phyloP scores from a whole-genome alignment of 2,888 invertebrate genomes.

The Erebia aethiops region DNA sequence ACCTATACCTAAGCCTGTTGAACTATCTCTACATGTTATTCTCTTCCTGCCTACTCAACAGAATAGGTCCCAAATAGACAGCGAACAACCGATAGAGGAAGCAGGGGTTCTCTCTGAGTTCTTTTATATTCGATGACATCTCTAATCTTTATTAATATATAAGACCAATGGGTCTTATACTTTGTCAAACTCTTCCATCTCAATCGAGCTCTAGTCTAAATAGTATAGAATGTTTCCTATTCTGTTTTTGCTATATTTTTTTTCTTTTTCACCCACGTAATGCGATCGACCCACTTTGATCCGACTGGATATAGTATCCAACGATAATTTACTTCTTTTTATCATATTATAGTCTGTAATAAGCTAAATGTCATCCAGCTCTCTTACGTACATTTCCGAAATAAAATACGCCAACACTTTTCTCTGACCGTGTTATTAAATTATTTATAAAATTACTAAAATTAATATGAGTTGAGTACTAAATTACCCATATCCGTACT shows the following conservation, averaged over 20 bases:
- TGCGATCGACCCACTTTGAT: slow-evolving; percentile 32
- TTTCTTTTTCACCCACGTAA: slow-evolving; percentile 29
- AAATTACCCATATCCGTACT: neutral
- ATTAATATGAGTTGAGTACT: neutral
- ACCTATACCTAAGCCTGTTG: too few species aligned
- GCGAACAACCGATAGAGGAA: too few species aligned
- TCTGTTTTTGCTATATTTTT: slow-evolving; percentile 12
- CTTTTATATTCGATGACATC: too few species aligned
- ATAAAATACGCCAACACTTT: slow-evolving; percentile 6
- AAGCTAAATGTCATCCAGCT: neutral
- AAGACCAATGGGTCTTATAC: neutral
- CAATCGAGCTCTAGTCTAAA: neutral
- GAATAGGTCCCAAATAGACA: too few species aligned
- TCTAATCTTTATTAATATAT: too few species aligned
- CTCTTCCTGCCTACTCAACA: too few species aligned
- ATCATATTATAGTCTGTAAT: slow-evolving; percentile 10
- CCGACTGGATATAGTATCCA: slow-evolving; percentile 15
- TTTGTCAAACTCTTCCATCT: neutral
- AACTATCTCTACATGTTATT: too few species aligned
- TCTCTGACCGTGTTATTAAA: slow-evolving; percentile 10
- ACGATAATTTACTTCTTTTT: slow-evolving; percentile 4
- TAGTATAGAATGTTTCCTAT: slow-evolving; percentile 27
- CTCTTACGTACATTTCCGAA: neutral
- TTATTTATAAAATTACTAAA: slow-evolving; percentile 6
- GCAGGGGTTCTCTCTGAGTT: too few species aligned